These are phyloP conservation scores for Athalia circularis DNA, from an alignment of 2,888 invertebrate genomes.

Conservation along the genomic window DNA sequence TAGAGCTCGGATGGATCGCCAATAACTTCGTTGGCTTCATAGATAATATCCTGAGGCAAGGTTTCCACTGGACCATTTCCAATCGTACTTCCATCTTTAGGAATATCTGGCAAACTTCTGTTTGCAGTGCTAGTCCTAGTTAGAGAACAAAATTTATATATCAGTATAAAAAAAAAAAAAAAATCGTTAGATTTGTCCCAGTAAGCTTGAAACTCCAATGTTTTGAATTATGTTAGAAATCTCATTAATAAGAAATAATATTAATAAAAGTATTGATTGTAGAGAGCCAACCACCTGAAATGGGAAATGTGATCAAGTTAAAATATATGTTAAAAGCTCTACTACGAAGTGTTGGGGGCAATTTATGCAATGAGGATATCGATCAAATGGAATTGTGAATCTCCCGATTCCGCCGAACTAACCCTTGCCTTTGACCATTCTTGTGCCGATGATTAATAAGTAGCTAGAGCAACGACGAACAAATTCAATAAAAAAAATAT, in stretches of 20 bases:
- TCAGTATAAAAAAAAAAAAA: not conserved
- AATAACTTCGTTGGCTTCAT: constrained; percentile 69
- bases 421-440: too few relatives aligned
- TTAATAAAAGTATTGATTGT: constrained; percentile 18
- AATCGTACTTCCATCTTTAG: constrained; percentile 80
- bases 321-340: constrained; percentile 6
- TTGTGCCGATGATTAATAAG: too few relatives aligned
- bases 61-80: constrained; percentile 64
- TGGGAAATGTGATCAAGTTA: not conserved
- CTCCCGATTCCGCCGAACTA: too few relatives aligned
- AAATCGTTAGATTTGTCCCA: not conserved
- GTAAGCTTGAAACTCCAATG: constrained; percentile 1
- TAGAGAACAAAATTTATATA: constrained; percentile 31
- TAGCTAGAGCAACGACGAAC: too few relatives aligned
- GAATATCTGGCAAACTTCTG: constrained; percentile 90
- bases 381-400: not conserved
- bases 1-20: constrained; percentile 91
- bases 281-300: constrained; percentile 31
- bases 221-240: not conserved
- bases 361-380: not conserved
- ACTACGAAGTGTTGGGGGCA: not conserved
- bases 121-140: constrained; percentile 77
- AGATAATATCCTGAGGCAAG: constrained; percentile 65
- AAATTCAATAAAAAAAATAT: too few relatives aligned
- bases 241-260: constrained; percentile 32